These are phyloP conservation scores for Leucoraja erinaceus DNA, from an alignment of 2,113 vertebrate species.

Conservation along the genomic window DNA sequence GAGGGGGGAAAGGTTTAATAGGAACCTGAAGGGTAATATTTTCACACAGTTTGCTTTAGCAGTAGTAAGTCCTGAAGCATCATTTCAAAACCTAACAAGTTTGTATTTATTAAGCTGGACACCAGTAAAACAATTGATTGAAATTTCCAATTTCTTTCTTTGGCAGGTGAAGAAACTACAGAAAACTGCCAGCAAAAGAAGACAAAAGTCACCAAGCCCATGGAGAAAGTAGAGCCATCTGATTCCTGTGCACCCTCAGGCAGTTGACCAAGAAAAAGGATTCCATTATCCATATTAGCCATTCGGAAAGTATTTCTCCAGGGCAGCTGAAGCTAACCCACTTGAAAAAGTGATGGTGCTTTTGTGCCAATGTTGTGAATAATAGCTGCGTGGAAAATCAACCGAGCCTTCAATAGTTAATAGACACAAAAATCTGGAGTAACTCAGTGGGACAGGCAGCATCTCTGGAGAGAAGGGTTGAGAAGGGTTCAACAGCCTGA, in stretches of 20 bases:
- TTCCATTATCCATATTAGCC: background rate
- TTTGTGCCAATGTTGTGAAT: background rate
- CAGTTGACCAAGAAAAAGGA: background rate
- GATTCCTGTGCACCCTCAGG: background rate
- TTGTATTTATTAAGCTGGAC: background rate
- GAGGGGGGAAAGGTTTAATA: too few relatives aligned
- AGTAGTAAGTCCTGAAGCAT: background rate
- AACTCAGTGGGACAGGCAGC: too few relatives aligned
- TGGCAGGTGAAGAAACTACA: conserved; percentile 9
- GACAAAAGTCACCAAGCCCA: background rate
- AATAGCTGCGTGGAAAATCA: background rate
- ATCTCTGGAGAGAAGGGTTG: too few relatives aligned
- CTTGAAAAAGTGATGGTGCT: background rate
- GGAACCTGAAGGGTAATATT: background rate
- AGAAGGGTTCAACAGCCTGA: too few relatives aligned
- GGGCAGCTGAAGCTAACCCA: background rate
- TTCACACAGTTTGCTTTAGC: background rate
- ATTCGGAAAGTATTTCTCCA: background rate
- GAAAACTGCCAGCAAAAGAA: background rate
- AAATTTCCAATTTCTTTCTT: conserved; percentile 12
- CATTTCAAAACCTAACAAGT: background rate
- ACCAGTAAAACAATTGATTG: background rate
- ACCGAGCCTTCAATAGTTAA: background rate
- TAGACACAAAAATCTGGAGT: too few relatives aligned
- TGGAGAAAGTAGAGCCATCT: background rate